Conservation (phyloP, 1,140 invertebrate genomes). For the Fopius arisanus region DNA sequence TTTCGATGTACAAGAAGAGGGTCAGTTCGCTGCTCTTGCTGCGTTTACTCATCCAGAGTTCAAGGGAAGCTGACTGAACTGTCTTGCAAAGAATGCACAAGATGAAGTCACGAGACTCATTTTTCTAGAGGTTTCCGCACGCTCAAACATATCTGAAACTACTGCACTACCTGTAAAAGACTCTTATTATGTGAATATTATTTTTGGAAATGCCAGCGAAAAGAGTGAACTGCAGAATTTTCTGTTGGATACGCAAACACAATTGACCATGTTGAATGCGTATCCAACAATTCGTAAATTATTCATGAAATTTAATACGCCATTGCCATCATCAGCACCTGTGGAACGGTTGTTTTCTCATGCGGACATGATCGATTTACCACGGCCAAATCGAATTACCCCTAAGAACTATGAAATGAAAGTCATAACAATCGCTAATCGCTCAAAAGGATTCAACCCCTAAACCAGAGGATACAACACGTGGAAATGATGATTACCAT, state of each 20-base stretch:
- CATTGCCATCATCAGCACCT: conserved; percentile 32
- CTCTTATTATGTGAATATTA: conserved; percentile 6
- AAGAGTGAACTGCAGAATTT: not conserved
- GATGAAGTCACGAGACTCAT: not conserved
- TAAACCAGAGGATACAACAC: no score
- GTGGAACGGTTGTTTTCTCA: conserved; percentile 35
- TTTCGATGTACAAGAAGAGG: not conserved
- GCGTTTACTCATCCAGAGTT: conserved; percentile 7
- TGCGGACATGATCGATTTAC: conserved; percentile 22
- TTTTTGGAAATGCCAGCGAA: not conserved
- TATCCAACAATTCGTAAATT: conserved; percentile 25
- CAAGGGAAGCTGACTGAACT: not conserved
- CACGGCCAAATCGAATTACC: conserved; percentile 19
- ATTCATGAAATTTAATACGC: conserved; percentile 31
- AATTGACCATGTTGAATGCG: not conserved
- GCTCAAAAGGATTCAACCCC: no score
- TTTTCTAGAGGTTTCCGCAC: not conserved
- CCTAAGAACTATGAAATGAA: conserved; percentile 16
- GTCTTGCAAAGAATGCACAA: not conserved
- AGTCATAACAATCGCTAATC: conserved; percentile 4
- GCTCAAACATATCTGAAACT: not conserved
- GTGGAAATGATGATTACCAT: no score
- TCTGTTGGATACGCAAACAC: not conserved
- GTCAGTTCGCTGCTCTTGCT: conserved; percentile 1
- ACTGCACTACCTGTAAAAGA: not conserved